Base-by-base conservation (phyloP, 2,888 invertebrate species). In the Leptura quadrifasciata region DNA sequence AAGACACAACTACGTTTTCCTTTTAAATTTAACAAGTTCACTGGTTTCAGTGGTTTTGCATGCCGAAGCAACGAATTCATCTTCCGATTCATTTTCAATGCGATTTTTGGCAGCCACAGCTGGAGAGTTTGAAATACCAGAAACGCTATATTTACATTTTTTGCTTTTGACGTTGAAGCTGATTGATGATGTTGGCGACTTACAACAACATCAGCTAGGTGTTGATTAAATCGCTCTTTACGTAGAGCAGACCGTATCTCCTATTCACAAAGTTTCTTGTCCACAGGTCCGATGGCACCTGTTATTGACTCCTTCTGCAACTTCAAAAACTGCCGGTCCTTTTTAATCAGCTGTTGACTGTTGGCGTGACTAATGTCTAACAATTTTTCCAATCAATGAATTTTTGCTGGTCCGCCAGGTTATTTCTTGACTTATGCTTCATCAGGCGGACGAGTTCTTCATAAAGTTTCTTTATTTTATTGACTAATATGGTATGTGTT, bases 201-300 rank as follows among this genome's bases (percentile, higher is more conserved):
- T 39, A 39, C 10, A 39, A n/a, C n/a, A n/a, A 10, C 35, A 39
- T 5, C 35, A 1, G 35, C 5, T 54, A 18, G 5, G 54, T 17
- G 54, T 17, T 54, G 17, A 17, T 54, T 54, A 54, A 54, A 54
- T 54, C 54, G n/a, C n/a, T 54, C 54, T 54, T 54, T 54, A 17
- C 54, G 54, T 54, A 54, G 18, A 58, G 8, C 24, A 21, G 58
- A 21, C 3, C 10, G 21, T 58, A 17, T 58, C 3, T 58, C n/a
- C n/a, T n/a, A n/a, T n/a, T n/a, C n/a, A n/a, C n/a, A n/a, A n/a
- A 58, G 58, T 58, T 58, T 58, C n/a, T 64, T 9, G 35, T 64
- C 35, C 6, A 64, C 64, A 27, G 64, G 35, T 47, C 35, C 35
- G n/a, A n/a, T n/a, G n/a, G n/a, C n/a, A n/a, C n/a, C n/a, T n/a